A percentile compares a stretch with the other conserved stretches of the same genome.
phyloP scores from a whole-genome alignment of 92 coral and sea anemone species.

The Epizoanthus scotinus region DNA sequence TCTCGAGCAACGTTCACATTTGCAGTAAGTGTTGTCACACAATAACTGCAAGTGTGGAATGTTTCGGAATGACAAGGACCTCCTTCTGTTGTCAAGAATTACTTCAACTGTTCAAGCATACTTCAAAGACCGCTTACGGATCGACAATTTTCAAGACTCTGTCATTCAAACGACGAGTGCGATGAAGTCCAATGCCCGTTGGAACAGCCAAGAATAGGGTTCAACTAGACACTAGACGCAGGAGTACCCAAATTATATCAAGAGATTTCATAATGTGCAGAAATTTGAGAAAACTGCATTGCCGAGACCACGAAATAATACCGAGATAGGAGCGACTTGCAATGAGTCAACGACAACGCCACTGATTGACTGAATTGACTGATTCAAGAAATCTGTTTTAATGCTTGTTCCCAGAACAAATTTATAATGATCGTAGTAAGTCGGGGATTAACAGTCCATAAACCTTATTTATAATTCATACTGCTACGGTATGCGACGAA shows the following conservation, averaged over 20 bases:
- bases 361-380: no score
- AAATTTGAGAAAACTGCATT: neutral
- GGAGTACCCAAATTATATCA: constrained; percentile 1
- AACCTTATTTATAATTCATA: constrained; percentile 18
- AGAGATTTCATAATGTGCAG: neutral
- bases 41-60: constrained; percentile 48
- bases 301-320: neutral
- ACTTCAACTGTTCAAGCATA: constrained; percentile 30
- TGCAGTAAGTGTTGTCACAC: constrained; percentile 45
- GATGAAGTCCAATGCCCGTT: neutral
- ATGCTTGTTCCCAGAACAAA: neutral
- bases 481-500: constrained; percentile 28
- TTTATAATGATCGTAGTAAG: constrained; percentile 5
- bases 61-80: constrained; percentile 46
- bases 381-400: constrained; percentile 2
- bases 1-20: neutral
- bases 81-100: constrained; percentile 25
- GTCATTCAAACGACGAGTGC: constrained; percentile 23
- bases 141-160: constrained; percentile 19
- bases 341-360: neutral
- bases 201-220: constrained; percentile 1
- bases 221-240: neutral
- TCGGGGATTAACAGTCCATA: neutral
- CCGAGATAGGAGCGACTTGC: neutral
- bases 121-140: neutral